Base-by-base conservation (phyloP, 2,797 vertebrate species). In the Peromyscus aztecus region DNA sequence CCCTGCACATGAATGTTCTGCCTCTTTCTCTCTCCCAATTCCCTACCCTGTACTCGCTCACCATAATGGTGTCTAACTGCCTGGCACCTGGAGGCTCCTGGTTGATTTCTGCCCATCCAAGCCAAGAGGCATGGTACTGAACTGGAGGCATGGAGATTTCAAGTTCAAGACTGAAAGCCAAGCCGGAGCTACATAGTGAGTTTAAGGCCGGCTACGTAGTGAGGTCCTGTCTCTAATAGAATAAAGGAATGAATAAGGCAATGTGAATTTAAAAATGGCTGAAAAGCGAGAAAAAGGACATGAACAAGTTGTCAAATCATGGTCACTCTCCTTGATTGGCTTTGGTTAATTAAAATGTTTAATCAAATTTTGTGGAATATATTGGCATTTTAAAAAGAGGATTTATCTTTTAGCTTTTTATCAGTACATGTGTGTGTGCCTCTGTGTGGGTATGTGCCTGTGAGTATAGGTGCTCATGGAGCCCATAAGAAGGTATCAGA, bases 291-390 rank as follows among this genome's bases (percentile, higher is more conserved):
- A 24, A 8, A 34, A 88, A 73, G 17, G 57, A 13, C 2, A 49
- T n/a, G 16, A 61, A 43, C 16, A 77, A n/a, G 17, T 73, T 89
- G 21, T 19, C 40, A 12, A 92, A 75, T 80, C 11, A 46, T 29
- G 34, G 61, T 49, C 4, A 23, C 17, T 84, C 40, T 75, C 6
- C 24, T 69, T 86, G 65, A 87, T 90, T 86, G 63, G 43, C n/a
- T 46, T 94, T 91, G 59, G 59, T 89, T 91, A 91, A 89, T 81
- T 80, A 63, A 94, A 69, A n/a, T 71, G 21, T 55, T 71, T 27
- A 71, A 86, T 37, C 12, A 24, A 69, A n/a, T 9, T 27, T 86
- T 86, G 46, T 52, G 46, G 43, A n/a, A 4, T 49, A n/a, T n/a
- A 69, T 52, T 52, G 31, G 63, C 21, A 52, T 83, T 83, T 19